Conservation (phyloP, 2,888 invertebrate genomes). For the Caenorhabditis sp. region DNA sequence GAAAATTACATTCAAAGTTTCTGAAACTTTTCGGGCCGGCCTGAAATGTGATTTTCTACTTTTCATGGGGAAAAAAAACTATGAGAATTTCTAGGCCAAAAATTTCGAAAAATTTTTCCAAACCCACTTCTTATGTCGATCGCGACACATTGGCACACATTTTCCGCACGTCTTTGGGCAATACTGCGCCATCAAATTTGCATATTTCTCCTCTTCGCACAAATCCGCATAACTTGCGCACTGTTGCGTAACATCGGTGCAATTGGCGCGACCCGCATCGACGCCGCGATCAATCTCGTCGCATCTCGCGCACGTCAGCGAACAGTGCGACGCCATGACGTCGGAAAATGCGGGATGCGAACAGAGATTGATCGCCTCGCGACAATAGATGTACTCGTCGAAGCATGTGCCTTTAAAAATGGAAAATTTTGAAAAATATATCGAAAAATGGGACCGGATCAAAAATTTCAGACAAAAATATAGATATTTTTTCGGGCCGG, state of each 20-base stretch:
- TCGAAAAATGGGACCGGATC: not conserved
- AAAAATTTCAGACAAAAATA: not conserved
- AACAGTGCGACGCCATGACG: constrained; percentile 55
- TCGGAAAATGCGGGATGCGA: constrained; percentile 54
- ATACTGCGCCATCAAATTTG: constrained; percentile 38
- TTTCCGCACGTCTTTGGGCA: constrained; percentile 50
- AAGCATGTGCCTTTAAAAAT: constrained; percentile 52
- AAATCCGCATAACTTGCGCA: constrained; percentile 48
- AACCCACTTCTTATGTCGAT: constrained; percentile 53
- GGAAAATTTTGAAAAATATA: too few relatives aligned
- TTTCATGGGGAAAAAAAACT: not conserved
- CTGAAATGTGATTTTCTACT: too few relatives aligned
- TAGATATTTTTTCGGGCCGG: not conserved
- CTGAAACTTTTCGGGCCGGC: too few relatives aligned
- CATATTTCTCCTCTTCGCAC: constrained; percentile 38
- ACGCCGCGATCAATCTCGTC: constrained; percentile 32
- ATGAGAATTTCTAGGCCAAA: not conserved
- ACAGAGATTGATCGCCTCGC: constrained; percentile 56
- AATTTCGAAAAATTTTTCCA: not conserved
- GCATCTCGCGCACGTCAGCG: constrained; percentile 54
- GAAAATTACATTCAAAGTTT: not conserved
- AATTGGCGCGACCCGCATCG: not conserved
- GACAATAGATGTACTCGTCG: constrained; percentile 60
- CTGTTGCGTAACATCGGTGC: not conserved
- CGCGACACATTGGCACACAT: constrained; percentile 49